These are phyloP conservation scores for Lasaia peninsularis DNA, from an alignment of 1,140 invertebrate genomes.

Conservation along the genomic window DNA sequence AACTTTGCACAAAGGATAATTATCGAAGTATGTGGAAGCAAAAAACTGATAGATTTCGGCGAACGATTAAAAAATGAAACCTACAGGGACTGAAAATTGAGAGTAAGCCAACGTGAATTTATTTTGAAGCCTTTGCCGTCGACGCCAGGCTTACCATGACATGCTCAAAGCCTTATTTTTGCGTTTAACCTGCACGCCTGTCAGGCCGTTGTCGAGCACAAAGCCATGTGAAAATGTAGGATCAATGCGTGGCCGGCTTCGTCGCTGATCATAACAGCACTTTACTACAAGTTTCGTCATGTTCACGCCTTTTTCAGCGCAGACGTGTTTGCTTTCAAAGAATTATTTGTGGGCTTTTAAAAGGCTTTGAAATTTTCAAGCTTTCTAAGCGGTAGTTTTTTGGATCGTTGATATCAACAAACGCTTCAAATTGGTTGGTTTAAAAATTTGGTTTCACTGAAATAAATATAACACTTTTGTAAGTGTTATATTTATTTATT, in stretches of 20 bases:
- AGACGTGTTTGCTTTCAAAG: background rate
- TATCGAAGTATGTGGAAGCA: slow-evolving; percentile 1
- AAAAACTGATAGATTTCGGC: slow-evolving; percentile 1
- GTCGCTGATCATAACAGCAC: slow-evolving; percentile 38
- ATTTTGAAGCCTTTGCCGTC: slow-evolving; percentile 71
- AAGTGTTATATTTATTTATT: too few species aligned
- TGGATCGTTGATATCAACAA: too few species aligned
- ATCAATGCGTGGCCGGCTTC: slow-evolving; percentile 62
- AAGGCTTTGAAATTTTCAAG: too few species aligned
- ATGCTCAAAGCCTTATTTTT: slow-evolving; percentile 75
- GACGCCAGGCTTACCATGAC: slow-evolving; percentile 73
- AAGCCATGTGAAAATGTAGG: slow-evolving; percentile 74
- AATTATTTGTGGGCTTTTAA: background rate
- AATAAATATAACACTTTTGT: too few species aligned
- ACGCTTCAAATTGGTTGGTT: too few species aligned
- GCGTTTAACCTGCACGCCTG: slow-evolving; percentile 69
- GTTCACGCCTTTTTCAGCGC: background rate
- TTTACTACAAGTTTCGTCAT: slow-evolving; percentile 8
- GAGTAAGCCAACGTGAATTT: slow-evolving; percentile 67
- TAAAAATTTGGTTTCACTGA: too few species aligned
- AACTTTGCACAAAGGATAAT: too few species aligned
- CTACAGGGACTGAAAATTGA: slow-evolving; percentile 32
- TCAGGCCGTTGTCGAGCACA: slow-evolving; percentile 65
- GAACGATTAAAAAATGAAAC: slow-evolving; percentile 9
- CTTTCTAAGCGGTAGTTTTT: too few species aligned